phyloP scores from a whole-genome alignment of 2,113 vertebrate species.

The Hirundichthys speculiger region DNA sequence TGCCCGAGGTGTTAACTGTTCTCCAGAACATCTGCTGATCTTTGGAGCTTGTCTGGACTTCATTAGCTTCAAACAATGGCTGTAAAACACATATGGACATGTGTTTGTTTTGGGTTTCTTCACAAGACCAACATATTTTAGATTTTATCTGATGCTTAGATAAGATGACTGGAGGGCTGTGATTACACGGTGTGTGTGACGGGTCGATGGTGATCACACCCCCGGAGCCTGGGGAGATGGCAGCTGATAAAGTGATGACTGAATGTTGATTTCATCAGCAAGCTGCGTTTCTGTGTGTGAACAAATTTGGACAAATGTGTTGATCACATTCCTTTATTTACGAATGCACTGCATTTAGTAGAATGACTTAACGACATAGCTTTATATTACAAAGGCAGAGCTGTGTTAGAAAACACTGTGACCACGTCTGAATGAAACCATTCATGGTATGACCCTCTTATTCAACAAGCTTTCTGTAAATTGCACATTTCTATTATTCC shows the following conservation, averaged over 20 bases:
- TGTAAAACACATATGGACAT: slow-evolving; percentile 15
- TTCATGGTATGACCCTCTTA: no score
- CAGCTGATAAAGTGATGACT: slow-evolving; percentile 29
- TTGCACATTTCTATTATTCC: no score
- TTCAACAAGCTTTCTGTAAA: no score
- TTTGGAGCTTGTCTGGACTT: slow-evolving; percentile 21
- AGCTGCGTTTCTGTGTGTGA: background rate
- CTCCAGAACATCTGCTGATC: slow-evolving; percentile 27
- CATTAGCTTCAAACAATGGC: slow-evolving; percentile 16
- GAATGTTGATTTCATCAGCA: slow-evolving; percentile 2
- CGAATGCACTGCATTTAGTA: no score
- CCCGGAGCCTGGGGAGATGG: slow-evolving; percentile 14
- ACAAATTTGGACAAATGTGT: background rate
- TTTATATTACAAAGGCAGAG: no score
- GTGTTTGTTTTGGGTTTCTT: slow-evolving; percentile 33
- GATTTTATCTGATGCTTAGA: slow-evolving; percentile 2
- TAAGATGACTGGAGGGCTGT: background rate
- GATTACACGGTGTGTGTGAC: slow-evolving; percentile 3
- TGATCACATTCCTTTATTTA: background rate
- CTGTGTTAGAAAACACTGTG: no score
- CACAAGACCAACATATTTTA: slow-evolving; percentile 5
- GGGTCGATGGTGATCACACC: slow-evolving; percentile 19
- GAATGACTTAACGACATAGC: no score
- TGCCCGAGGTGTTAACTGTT: slow-evolving; percentile 4
- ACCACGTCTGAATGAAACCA: no score